A percentile compares a stretch with the other conserved stretches of the same genome.
phyloP scores from a whole-genome alignment of 1,140 invertebrate genomes.

The Phymorhynchus buccinoides region DNA sequence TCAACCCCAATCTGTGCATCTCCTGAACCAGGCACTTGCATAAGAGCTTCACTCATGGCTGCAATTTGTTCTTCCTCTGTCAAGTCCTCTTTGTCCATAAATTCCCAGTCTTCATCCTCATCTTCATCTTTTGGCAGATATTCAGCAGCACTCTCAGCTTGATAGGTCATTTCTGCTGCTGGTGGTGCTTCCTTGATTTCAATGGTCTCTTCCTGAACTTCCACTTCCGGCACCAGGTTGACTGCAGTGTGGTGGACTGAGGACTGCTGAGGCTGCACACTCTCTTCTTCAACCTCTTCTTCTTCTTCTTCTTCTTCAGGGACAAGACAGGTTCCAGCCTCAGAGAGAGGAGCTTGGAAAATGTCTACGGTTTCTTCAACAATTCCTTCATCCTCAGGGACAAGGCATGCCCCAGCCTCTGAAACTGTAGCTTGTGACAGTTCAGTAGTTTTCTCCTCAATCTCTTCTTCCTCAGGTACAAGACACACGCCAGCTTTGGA shows the following conservation, averaged over 20 bases:
- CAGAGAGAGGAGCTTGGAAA: background rate
- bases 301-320: conserved; percentile 16
- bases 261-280: background rate
- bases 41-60: conserved; percentile 32
- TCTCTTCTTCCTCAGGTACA: conserved; percentile 23
- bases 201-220: conserved; percentile 24
- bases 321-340: background rate
- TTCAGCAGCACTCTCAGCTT: background rate
- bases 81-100: conserved; percentile 57
- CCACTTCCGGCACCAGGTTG: background rate
- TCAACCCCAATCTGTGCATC: background rate
- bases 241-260: background rate
- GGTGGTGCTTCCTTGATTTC: conserved; percentile 29
- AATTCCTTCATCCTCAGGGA: background rate
- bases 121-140: conserved; percentile 46
- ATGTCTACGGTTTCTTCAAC: conserved; percentile 26
- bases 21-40: conserved; percentile 22
- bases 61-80: conserved; percentile 45
- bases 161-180: conserved; percentile 50
- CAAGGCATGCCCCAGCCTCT: background rate
- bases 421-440: background rate
- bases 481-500: background rate
- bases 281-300: conserved; percentile 39
- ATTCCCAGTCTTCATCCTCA: conserved; percentile 70
- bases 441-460: conserved; percentile 62